A percentile compares a stretch with the other conserved stretches of the same genome.
Conservation (phyloP, 2,888 invertebrate genomes). For the Shargacucullia verbasci region DNA sequence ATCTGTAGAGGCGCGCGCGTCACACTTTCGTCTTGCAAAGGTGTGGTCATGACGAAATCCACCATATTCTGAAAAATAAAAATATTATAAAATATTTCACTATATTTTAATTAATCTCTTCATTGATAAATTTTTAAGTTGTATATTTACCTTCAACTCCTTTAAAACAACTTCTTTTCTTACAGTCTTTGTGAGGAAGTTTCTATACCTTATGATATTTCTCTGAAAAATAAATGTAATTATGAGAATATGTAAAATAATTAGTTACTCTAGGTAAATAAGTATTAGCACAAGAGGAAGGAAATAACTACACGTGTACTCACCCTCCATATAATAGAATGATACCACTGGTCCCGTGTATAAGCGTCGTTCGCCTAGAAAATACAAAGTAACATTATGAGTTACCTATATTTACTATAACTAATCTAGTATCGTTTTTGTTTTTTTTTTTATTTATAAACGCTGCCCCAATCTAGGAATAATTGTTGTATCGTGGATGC, state of each 20-base stretch:
- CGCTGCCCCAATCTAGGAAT: too few relatives aligned
- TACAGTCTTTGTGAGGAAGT: constrained; percentile 90
- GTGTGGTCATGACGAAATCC: constrained; percentile 92
- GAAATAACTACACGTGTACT: constrained; percentile 59
- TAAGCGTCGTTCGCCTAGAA: constrained; percentile 92
- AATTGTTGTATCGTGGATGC: too few relatives aligned
- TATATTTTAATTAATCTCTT: not conserved
- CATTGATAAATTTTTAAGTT: not conserved
- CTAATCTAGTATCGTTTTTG: too few relatives aligned
- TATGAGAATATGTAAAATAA: constrained; percentile 29
- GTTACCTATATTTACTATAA: constrained; percentile 11
- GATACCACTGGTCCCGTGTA: constrained; percentile 94
- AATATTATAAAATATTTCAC: constrained; percentile 15
- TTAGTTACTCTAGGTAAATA: constrained; percentile 24
- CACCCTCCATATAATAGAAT: constrained; percentile 94
- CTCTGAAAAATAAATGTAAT: constrained; percentile 86
- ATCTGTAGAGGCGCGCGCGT: constrained; percentile 92
- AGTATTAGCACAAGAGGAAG: constrained; percentile 43
- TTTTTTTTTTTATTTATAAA: too few relatives aligned
- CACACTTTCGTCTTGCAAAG: constrained; percentile 93
- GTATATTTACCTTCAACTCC: constrained; percentile 91
- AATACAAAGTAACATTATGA: constrained; percentile 24
- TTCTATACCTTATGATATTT: constrained; percentile 93
- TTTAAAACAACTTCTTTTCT: constrained; percentile 93
- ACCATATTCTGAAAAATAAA: constrained; percentile 91